Base-by-base conservation (phyloP, 1,140 invertebrate species). In the Scylla paramamosain region DNA sequence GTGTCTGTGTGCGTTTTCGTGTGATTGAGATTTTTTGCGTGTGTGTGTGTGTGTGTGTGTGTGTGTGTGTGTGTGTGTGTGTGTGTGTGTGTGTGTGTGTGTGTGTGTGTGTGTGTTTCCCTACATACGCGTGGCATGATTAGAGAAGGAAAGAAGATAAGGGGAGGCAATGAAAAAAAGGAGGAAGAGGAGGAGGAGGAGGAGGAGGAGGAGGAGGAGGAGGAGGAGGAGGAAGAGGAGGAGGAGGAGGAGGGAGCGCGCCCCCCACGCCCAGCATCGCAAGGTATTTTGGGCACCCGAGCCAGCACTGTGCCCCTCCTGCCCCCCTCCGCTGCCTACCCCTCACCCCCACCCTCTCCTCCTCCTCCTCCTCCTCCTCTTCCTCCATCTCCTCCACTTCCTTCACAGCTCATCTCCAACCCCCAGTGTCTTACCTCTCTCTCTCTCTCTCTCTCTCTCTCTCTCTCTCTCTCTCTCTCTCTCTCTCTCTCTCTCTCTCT, bases 231-330 rank as follows among this genome's bases (percentile, higher is more conserved):
- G 46, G 83, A 12, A 28, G 32, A n/a, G 83, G 39, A 31, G 92
- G 84, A 45, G 82, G 77, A 16, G n/a, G 82, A 39, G 32, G 1
- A 28, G 32, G 45, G 10, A 46, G 39, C 10, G 45, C 3, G 29
- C n/a, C 20, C 45, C 93, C 93, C 39, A 29, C 31, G 93, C 52
- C 87, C 52, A 77, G 48, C 93, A 52, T 87, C 93, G 59, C 77
- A 29, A 77, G 93, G 93, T 94, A 94, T 94, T 94, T 94, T 94
- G 93, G 93, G 86, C 86, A 90, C 59, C 20, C 12, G 86, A n/a
- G 48, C 93, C 93, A 29, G 12, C 20, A 87, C 84, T 31, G 12
- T 31, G 31, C 12, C 0, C 28, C 91, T 45, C 25, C 83, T 0
- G 0, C 92, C 8, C 39, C 77, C n/a, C 39, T 25, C 82, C 82